A percentile compares a stretch with the other conserved stretches of the same genome.
Evolutionary conservation across 2,113 vertebrate species (phyloP).

Genomic region (Sporophila hypoxantha): DNA sequence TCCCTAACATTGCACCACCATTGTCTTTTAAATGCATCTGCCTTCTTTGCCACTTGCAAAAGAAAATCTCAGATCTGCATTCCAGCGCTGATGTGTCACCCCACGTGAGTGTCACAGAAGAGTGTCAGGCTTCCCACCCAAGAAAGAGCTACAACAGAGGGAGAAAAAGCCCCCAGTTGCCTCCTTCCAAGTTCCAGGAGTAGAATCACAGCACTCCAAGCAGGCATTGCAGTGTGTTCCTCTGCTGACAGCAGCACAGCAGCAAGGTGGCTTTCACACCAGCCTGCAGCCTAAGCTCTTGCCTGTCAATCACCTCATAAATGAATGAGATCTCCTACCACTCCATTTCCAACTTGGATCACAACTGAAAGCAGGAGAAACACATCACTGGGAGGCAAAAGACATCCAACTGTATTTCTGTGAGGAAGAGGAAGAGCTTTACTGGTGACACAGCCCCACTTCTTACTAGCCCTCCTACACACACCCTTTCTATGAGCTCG

Average conservation of each 20-base stretch:
- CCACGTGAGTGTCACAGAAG: neutral
- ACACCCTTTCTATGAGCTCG: neutral
- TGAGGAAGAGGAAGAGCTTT: slow-evolving; percentile 31
- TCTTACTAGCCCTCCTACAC: neutral
- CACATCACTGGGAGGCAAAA: slow-evolving; percentile 26
- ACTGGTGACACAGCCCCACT: neutral
- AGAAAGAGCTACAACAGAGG: neutral
- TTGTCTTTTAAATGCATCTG: neutral
- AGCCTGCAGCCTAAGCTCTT: slow-evolving; percentile 26
- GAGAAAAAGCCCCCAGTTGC: neutral
- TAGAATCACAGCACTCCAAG: neutral
- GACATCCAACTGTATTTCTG: neutral
- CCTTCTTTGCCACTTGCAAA: neutral
- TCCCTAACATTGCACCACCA: neutral
- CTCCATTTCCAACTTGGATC: neutral
- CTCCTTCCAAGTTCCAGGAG: neutral
- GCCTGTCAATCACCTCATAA: slow-evolving; percentile 31
- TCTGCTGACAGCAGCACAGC: neutral
- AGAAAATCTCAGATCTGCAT: neutral
- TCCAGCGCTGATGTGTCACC: neutral
- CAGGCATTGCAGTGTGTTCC: neutral
- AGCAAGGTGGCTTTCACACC: neutral
- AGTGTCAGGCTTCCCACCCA: neutral
- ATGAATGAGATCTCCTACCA: slow-evolving; percentile 32
- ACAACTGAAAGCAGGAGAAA: slow-evolving; percentile 35